Conservation (phyloP, 2,113 vertebrate genomes). For the cat (Felis catus) region F.catus_Fca126_mat1.0 CM031419.1:53170001-53170500, state of each 20-base stretch:
- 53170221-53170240: background rate
- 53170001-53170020: background rate
- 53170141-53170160: background rate
- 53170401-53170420: conserved; percentile 28
- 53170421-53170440: background rate
- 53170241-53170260: background rate
- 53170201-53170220: background rate
- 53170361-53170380: background rate
- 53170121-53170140: background rate
- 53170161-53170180: background rate
- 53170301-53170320: background rate
- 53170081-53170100: background rate
- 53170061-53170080: background rate
- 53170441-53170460: background rate
- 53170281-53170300: background rate
- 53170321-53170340: background rate
- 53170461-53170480: background rate
- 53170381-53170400: background rate
- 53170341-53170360: too few species aligned
- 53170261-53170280: background rate
- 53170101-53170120: background rate
- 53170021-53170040: background rate
- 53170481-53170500: conserved; percentile 19
- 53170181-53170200: background rate
- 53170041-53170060: background rate